phyloP scores from a whole-genome alignment of 1,140 invertebrate species.

The Melanaphis sacchari region DNA sequence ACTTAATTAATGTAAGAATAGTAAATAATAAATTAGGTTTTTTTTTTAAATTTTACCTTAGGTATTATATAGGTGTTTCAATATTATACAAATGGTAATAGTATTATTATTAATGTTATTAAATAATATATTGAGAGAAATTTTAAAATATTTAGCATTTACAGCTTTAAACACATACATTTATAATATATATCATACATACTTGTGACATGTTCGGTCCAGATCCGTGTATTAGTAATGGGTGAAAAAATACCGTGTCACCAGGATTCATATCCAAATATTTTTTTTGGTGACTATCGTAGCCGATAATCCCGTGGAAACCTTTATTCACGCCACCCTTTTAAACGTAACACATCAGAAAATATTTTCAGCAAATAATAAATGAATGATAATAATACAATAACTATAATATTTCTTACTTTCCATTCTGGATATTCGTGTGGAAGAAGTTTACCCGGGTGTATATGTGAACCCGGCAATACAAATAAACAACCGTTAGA shows the following conservation, averaged over 20 bases:
- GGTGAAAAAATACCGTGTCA: constrained; percentile 92
- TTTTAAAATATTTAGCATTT: background rate
- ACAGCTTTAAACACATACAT: background rate
- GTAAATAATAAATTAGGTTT: background rate
- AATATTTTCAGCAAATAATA: background rate
- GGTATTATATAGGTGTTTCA: background rate
- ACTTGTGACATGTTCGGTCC: constrained; percentile 79
- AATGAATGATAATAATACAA: background rate
- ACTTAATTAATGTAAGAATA: background rate
- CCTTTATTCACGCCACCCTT: constrained; percentile 40
- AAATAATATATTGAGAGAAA: background rate
- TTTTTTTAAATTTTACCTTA: background rate
- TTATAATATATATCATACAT: background rate
- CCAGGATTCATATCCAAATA: constrained; percentile 82
- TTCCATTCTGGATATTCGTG: constrained; percentile 75
- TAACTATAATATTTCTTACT: background rate
- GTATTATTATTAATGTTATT: background rate
- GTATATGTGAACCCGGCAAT: constrained; percentile 77
- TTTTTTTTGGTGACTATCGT: constrained; percentile 66
- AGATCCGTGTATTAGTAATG: constrained; percentile 86
- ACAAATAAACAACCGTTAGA: constrained; percentile 87
- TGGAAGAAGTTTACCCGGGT: constrained; percentile 68
- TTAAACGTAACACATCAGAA: background rate
- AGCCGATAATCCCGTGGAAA: constrained; percentile 38
- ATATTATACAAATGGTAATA: background rate